Evolutionary conservation across 2,888 invertebrate genomes (phyloP), one percentile per base, ranked within the genome.

Genomic region (Isoperla grammatica): DNA sequence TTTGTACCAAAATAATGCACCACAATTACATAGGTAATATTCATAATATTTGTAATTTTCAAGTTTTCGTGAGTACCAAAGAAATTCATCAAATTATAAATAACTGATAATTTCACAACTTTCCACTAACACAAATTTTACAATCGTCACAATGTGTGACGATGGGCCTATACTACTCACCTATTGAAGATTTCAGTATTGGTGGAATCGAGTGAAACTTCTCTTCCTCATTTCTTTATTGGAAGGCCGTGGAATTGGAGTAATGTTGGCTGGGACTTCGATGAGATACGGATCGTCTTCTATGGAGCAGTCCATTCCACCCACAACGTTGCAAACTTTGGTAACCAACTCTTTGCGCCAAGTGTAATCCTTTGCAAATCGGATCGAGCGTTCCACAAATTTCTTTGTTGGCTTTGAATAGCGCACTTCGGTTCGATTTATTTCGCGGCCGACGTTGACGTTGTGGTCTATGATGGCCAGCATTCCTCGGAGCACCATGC

Each of bases 331-430:
- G 22, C n/a, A n/a, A n/a, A n/a, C n/a, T n/a, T n/a, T n/a, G 67
- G 61, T 62, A 63, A 66, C 22, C 49, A 56, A 60, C 37, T 46
- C 46, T 19, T 46, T 46, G 17, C 46, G 46, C 46, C 46, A 46
- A 15, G 46, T 13, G 17, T 46, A 46, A 12, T 19, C 19, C 22
- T 37, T 53, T 5, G 13, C 39, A 17, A 53, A 22, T 2, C 53
- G n/a, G 1, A 39, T 53, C 29, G 29, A 22, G 3, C 39, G 35
- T 5, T 13, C 8, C 1, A 39, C 53, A 22, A 1, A 65, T n/a
- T 29, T 46, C 17, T 46, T 46, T 3, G 46, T 15, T 13, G 46
- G 19, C 19, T 46, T 46, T 4, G 46, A 46, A 17, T 46, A 46
- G 2, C 46, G 15, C 4, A 19, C 19, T 17, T 46, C 46, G 19